Evolutionary conservation across 2,113 vertebrate genomes (phyloP).

Genomic region (Peucedramus taeniatus): DNA sequence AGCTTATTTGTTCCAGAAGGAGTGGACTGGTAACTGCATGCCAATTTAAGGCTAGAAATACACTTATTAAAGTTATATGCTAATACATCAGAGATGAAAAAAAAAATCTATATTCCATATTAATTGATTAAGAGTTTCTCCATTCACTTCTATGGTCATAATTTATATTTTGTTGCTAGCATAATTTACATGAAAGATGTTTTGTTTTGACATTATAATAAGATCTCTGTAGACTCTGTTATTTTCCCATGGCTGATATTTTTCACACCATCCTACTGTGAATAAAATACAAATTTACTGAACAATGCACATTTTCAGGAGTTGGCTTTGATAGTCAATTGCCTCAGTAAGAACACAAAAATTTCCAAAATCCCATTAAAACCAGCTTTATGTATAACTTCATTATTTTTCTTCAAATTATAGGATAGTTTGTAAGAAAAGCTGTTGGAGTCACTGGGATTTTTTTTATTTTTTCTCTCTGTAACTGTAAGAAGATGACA

Average conservation of each 20-base stretch:
- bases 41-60: background rate
- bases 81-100: background rate
- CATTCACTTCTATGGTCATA: background rate
- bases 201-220: background rate
- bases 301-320: background rate
- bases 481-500: background rate
- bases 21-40: background rate
- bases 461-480: constrained; percentile 17
- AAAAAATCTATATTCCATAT: background rate
- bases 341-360: background rate
- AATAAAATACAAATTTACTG: background rate
- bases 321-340: background rate
- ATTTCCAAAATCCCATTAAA: background rate
- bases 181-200: background rate
- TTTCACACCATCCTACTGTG: background rate
- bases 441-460: background rate
- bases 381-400: background rate
- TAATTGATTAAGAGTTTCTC: background rate
- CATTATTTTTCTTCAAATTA: background rate
- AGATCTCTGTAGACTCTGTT: background rate
- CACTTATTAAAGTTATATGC: background rate
- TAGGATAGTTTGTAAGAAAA: background rate
- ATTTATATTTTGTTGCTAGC: background rate
- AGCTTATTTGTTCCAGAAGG: background rate
- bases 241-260: background rate